Conservation (phyloP, 2,888 invertebrate species). For the Linnaemya tessellans region DNA sequence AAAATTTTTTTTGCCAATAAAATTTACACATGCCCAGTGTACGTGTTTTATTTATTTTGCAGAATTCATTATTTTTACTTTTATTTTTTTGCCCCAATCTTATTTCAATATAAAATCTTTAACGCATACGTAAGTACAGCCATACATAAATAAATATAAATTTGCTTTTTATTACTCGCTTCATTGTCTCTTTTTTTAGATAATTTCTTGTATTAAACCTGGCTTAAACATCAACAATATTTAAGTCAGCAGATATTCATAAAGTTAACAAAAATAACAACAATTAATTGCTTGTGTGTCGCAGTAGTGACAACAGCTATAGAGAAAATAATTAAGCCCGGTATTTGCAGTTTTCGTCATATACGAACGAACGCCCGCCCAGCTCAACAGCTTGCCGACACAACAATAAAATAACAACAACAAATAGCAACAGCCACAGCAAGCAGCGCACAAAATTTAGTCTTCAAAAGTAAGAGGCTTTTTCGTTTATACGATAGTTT, state of each 20-base stretch:
- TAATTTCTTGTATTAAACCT: slow-evolving; percentile 48
- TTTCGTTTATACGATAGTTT: slow-evolving; percentile 81
- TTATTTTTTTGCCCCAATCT: slow-evolving; percentile 15
- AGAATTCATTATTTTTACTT: slow-evolving; percentile 48
- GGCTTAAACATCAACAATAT: slow-evolving; percentile 34
- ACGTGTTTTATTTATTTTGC: slow-evolving; percentile 34
- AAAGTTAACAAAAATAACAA: slow-evolving; percentile 43
- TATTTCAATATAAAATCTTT: slow-evolving; percentile 52
- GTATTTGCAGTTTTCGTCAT: slow-evolving; percentile 64
- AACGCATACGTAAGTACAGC: slow-evolving; percentile 4
- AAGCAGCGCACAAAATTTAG: slow-evolving; percentile 72
- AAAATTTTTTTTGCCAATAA: slow-evolving; percentile 10
- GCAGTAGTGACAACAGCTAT: slow-evolving; percentile 50
- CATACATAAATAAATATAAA: neutral
- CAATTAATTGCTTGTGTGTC: slow-evolving; percentile 31
- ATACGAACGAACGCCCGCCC: slow-evolving; percentile 70
- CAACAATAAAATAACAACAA: slow-evolving; percentile 44
- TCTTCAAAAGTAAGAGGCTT: slow-evolving; percentile 83
- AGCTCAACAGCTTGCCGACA: slow-evolving; percentile 69
- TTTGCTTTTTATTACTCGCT: slow-evolving; percentile 22
- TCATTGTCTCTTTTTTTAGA: slow-evolving; percentile 55
- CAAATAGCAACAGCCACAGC: slow-evolving; percentile 21
- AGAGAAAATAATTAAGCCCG: slow-evolving; percentile 60
- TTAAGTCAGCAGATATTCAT: slow-evolving; percentile 8
- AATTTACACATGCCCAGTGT: slow-evolving; percentile 23